These are phyloP conservation scores for Hirtodrosophila trivittata DNA, from an alignment of 2,888 invertebrate species.

Conservation along the genomic window DNA sequence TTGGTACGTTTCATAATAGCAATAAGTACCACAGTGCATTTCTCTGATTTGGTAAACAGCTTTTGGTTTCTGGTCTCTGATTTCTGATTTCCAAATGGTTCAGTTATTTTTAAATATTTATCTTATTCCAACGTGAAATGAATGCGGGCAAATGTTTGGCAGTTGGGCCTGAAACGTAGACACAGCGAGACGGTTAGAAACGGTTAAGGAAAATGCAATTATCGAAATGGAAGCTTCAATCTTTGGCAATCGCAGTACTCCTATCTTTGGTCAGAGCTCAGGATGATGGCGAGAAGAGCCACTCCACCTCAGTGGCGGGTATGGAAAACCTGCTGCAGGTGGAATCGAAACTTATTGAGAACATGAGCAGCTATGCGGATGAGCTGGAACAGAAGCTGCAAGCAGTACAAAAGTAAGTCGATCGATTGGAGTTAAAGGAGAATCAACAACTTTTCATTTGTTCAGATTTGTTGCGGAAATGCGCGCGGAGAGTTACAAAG, in stretches of 20 bases:
- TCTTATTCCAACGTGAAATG: conserved; percentile 38
- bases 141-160: conserved; percentile 22
- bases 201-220: conserved; percentile 20
- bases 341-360: conserved; percentile 68
- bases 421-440: not conserved
- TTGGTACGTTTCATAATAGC: conserved; percentile 15
- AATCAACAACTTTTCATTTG: not conserved
- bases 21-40: conserved; percentile 4
- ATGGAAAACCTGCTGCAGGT: conserved; percentile 71
- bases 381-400: conserved; percentile 70
- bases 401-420: conserved; percentile 59
- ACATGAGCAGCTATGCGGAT: conserved; percentile 66
- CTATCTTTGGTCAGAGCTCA: conserved; percentile 20
- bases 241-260: conserved; percentile 2
- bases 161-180: conserved; percentile 56
- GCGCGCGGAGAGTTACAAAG: conserved; percentile 61
- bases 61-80: not conserved
- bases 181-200: conserved; percentile 22
- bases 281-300: conserved; percentile 55
- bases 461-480: conserved; percentile 60
- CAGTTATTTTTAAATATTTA: conserved; percentile 45
- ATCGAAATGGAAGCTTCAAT: conserved; percentile 9
- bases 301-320: conserved; percentile 77
- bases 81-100: not conserved
- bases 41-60: conserved; percentile 14